Base-by-base conservation (phyloP, 2,797 vertebrate species). In the Pseudocheirus occidentalis region DNA sequence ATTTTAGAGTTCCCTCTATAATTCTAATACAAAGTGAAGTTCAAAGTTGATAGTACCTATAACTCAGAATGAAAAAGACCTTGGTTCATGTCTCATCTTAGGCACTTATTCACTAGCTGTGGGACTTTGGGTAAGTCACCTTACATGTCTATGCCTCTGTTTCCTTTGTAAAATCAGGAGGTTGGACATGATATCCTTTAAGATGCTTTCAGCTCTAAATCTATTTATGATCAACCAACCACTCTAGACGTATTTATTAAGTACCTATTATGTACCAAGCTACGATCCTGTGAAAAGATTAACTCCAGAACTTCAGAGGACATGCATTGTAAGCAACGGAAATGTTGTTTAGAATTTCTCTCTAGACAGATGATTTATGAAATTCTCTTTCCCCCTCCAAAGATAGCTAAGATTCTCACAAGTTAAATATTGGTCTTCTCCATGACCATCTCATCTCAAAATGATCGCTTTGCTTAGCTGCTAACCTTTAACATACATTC, bases 221-320 rank as follows among this genome's bases (percentile, higher is more conserved):
- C 11, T 81, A 40, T 7, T 11, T 46, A 40, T 24, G 40, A 46
- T 81, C 40, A 46, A 81, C 7, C 21, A 81, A 81, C 0, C 40
- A 46, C 46, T 27, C n/a, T 11, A 81, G n/a, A 81, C 24, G 3
- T 21, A 81, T 46, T 81, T 81, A 40, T 81, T 50, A 46, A 27
- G 1, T 87, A 34, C 4, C n/a, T 73, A 21, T 46, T 46, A 81
- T 87, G 21, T 87, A 50, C 40, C 40, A 50, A 87, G 40, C 53
- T 92, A 59, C n/a, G 93, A 92, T 53, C 34, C 89, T 94, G 55
- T 73, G 91, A 92, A 95, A 53, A 55, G 66, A 57, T 18, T 4
- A 66, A 90, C 21, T 92, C 57, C 62, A 91, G n/a, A 73, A 34
- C 14, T 95, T 96, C 52, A 92, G 40, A 93, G 34, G 52, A 34